Evolutionary conservation across 2,888 invertebrate genomes (phyloP).

Genomic region (Orchesella flavescens): DNA sequence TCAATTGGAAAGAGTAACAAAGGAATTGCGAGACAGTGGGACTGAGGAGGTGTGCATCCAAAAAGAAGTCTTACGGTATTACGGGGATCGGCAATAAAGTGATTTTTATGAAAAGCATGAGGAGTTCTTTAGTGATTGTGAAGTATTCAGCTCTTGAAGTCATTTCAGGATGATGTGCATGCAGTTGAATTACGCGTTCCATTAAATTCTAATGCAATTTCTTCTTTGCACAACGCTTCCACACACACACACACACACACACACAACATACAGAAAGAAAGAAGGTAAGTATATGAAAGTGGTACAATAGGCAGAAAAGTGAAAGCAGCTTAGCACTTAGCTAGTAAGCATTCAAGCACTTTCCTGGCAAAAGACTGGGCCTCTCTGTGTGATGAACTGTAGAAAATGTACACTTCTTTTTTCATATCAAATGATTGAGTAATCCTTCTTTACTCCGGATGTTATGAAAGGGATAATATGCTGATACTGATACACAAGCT

Average conservation of each 20-base stretch:
- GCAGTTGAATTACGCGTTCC: conserved; percentile 17
- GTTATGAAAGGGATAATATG: conserved; percentile 36
- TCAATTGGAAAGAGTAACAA: too few relatives aligned
- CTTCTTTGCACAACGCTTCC: conserved; percentile 3
- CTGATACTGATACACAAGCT: conserved; percentile 26
- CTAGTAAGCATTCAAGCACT: conserved; percentile 53
- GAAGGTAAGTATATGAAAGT: conserved; percentile 21
- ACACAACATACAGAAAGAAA: conserved; percentile 7
- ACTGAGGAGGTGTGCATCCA: too few relatives aligned
- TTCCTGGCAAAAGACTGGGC: conserved; percentile 7
- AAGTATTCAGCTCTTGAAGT: conserved; percentile 11
- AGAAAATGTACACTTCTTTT: background rate
- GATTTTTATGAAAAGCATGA: conserved; percentile 5
- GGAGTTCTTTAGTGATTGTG: conserved; percentile 2
- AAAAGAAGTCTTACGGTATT: too few relatives aligned
- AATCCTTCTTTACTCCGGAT: conserved; percentile 56
- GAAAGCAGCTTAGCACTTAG: conserved; percentile 57
- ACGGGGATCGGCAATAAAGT: background rate
- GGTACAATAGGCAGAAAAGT: conserved; percentile 47
- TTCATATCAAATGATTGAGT: conserved; percentile 53
- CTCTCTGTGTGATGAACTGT: conserved; percentile 3
- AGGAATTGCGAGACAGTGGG: too few relatives aligned
- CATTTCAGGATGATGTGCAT: conserved; percentile 1
- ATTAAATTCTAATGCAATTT: conserved; percentile 52
- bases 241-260: too few relatives aligned